phyloP scores from a whole-genome alignment of 2,888 invertebrate genomes.

The Branchellion lobata region DNA sequence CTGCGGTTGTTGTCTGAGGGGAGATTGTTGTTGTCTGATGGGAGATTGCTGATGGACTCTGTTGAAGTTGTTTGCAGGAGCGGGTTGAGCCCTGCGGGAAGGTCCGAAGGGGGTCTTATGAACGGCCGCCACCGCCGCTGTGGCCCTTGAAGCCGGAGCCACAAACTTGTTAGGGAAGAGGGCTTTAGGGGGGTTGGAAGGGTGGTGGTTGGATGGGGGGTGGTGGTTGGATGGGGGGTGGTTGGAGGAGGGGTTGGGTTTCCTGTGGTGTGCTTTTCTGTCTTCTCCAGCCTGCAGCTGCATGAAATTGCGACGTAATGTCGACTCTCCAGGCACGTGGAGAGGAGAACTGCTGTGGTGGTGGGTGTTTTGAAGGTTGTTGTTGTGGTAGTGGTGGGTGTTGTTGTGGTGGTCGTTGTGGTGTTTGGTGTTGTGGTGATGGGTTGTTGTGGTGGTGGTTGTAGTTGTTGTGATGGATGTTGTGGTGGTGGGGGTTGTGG shows the following conservation, averaged over 20 bases:
- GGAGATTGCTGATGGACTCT: conserved; percentile 18
- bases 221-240: conserved; percentile 37
- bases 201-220: conserved; percentile 19
- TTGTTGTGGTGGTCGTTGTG: too few relatives aligned
- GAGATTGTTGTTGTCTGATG: not conserved
- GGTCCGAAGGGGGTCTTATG: conserved; percentile 16
- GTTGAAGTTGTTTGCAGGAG: conserved; percentile 22
- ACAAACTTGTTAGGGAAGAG: conserved; percentile 35
- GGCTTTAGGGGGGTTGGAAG: conserved; percentile 41
- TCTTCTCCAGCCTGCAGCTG: conserved; percentile 75
- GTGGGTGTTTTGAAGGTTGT: too few relatives aligned
- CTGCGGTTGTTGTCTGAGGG: conserved; percentile 31
- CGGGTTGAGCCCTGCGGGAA: conserved; percentile 36
- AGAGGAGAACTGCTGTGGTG: conserved; percentile 74
- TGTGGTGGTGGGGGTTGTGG: too few relatives aligned
- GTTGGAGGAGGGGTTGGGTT: conserved; percentile 49
- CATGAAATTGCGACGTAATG: conserved; percentile 93
- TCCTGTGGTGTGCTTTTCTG: conserved; percentile 52
- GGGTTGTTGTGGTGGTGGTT: too few relatives aligned
- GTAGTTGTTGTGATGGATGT: too few relatives aligned
- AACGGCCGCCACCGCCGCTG: conserved; percentile 19
- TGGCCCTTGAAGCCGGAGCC: not conserved
- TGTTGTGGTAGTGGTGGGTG: too few relatives aligned
- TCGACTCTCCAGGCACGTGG: conserved; percentile 86
- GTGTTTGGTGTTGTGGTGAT: too few relatives aligned